phyloP scores from a whole-genome alignment of 2,113 vertebrate species.

The Onychostruthus taczanowskii region DNA sequence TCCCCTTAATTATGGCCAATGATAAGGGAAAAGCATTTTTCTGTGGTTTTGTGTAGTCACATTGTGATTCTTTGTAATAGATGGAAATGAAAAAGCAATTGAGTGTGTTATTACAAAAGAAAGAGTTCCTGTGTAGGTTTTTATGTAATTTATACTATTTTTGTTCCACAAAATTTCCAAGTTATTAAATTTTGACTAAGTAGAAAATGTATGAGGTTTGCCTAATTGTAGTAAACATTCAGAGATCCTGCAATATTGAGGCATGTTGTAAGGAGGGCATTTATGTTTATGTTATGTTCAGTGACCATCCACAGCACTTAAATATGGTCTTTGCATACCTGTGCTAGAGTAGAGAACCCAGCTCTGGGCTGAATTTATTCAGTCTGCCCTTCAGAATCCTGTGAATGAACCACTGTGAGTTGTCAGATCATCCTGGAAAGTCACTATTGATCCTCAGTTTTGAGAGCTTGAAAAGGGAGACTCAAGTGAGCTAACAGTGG shows the following conservation, averaged over 20 bases:
- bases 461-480: not conserved
- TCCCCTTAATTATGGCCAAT: not conserved
- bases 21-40: not conserved
- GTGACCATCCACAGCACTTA: not conserved
- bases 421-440: not conserved
- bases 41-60: not conserved
- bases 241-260: not conserved
- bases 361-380: not conserved
- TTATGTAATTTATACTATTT: not conserved
- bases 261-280: not conserved
- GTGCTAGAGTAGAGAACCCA: not conserved
- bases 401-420: not conserved
- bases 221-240: not conserved
- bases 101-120: not conserved
- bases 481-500: not conserved
- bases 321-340: not conserved
- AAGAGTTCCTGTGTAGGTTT: not conserved
- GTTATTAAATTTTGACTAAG: not conserved
- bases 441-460: not conserved
- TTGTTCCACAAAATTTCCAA: not conserved
- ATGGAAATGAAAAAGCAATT: not conserved
- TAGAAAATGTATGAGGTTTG: not conserved
- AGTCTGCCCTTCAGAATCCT: not conserved
- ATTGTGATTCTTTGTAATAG: not conserved
- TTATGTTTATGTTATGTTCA: not conserved